phyloP scores from a whole-genome alignment of 2,888 invertebrate species.

The Taenaris catops region DNA sequence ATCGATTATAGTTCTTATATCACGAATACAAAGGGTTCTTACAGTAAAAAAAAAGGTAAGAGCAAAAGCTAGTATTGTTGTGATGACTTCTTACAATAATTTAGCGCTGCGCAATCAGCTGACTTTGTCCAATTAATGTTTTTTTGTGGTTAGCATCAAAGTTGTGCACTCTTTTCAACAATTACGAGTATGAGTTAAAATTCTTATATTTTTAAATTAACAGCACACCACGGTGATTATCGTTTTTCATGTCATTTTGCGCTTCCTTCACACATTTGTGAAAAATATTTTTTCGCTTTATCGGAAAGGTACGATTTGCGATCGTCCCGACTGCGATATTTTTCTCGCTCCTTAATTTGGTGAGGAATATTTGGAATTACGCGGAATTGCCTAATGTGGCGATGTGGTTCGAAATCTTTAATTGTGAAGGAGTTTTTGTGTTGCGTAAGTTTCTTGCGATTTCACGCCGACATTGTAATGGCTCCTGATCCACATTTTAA shows the following conservation, averaged over 20 bases:
- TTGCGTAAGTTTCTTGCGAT: slow-evolving; percentile 11
- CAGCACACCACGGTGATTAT: slow-evolving; percentile 5
- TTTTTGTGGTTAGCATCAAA: no score
- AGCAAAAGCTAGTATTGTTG: no score
- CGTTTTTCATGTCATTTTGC: slow-evolving; percentile 12
- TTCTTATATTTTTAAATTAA: slow-evolving; percentile 10
- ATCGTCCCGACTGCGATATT: slow-evolving; percentile 13
- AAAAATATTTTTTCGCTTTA: slow-evolving; percentile 13
- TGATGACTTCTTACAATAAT: no score
- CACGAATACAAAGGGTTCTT: no score
- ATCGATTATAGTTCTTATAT: no score
- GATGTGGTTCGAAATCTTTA: slow-evolving; percentile 17
- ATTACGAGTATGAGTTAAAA: slow-evolving; percentile 9
- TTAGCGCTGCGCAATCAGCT: no score
- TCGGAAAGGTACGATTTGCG: slow-evolving; percentile 11
- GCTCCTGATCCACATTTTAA: slow-evolving; percentile 14
- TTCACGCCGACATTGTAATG: slow-evolving; percentile 12
- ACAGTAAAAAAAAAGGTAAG: neutral
- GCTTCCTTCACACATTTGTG: slow-evolving; percentile 18
- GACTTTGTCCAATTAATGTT: no score
- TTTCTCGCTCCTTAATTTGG: slow-evolving; percentile 18
- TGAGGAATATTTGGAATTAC: slow-evolving; percentile 23
- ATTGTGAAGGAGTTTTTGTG: slow-evolving; percentile 20
- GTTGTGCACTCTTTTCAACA: slow-evolving; percentile 1
- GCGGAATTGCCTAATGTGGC: slow-evolving; percentile 22